Evolutionary conservation across 2,888 invertebrate genomes (phyloP), one percentile per base, ranked within the genome.

Genomic region (Pseudococcus viburni): DNA sequence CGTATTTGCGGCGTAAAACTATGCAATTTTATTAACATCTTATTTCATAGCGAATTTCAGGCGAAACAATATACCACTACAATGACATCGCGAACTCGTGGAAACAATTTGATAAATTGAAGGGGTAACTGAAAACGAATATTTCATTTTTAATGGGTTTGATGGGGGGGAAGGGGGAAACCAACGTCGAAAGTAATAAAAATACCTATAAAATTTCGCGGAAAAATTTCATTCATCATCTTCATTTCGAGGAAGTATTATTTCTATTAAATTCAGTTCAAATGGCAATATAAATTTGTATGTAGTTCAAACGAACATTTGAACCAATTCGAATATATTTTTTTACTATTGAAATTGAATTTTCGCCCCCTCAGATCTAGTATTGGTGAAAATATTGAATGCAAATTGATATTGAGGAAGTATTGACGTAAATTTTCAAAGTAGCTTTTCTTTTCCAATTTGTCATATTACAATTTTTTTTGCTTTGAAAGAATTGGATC

Each of bases 21-120:
- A 73, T 26, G 73, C 73, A 73, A 73, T 73, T 73, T 73, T 73
- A 73, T 73, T 73, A 73, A 73, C 73, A 6, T 33, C 26, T 11
- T 51, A 0, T 64, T 64, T 26, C 15, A 33, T 12, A 33, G 73
- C 73, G 73, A 73, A 73, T 73, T 73, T 73, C 19, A 73, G 73
- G 73, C 73, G 19, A 6, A n/a, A 19, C 22, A 22, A 9, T 64
- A 64, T n/a, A 64, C 64, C 22, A 64, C 22, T 8, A 17, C 19
- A 19, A 19, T 12, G 8, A 17, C 64, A 22, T 64, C 1, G 19
- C 19, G 64, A 22, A n/a, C 19, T 64, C 19, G 22, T 64, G 8
- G 7, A 64, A 64, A 64, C n/a, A 17, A 64, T 19, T 12, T 64
- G 64, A 64, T 19, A 64, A 64, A 64, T 64, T 19, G 22, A 64